Evolutionary conservation across 2,888 invertebrate genomes (phyloP), one percentile per base, ranked within the genome.

Genomic region (Erynnis tages): DNA sequence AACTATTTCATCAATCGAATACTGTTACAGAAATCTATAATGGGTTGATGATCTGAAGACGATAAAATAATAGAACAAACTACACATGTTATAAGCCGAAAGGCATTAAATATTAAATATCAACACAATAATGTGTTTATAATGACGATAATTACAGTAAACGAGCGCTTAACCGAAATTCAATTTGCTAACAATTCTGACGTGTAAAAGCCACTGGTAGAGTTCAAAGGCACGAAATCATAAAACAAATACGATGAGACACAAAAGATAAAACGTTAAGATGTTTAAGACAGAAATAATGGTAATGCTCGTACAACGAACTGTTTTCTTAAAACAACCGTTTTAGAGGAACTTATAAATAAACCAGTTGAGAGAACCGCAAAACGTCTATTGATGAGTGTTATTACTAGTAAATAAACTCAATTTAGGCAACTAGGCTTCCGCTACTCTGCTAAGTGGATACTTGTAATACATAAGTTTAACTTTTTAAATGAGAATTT

Each of bases 261-360:
- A 57, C 61, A 55, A 60, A 60, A 61, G 58, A 63, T 65, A 62
- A 61, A 63, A 62, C 63, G 63, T 64, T 56, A 57, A 56, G 57
- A 56, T 60, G 65, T 65, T 64, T 17, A 41, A 48, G 32, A 34
- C 6, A 34, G 23, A 32, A 34, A 32, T 49, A 66, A 71, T 55
- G 63, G 54, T 55, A 56, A 57, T 57, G 58, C 41, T 54, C 54
- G 55, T 58, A 56, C 56, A 58, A 56, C 53, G 53, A 54, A 58
- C 57, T 56, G 55, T 54, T 58, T 55, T 54, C 47, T 40, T 43
- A 54, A 55, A 61, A 57, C 55, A 56, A 61, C 37, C 48, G 55
- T 47, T 59, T 60, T 53, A 53, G 55, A 59, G 54, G 54, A 62
- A 62, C 59, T 61, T 60, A 62, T 67, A 66, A 69, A 68, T 70